phyloP scores from a whole-genome alignment of 1,140 invertebrate species.

The Limonius californicus region DNA sequence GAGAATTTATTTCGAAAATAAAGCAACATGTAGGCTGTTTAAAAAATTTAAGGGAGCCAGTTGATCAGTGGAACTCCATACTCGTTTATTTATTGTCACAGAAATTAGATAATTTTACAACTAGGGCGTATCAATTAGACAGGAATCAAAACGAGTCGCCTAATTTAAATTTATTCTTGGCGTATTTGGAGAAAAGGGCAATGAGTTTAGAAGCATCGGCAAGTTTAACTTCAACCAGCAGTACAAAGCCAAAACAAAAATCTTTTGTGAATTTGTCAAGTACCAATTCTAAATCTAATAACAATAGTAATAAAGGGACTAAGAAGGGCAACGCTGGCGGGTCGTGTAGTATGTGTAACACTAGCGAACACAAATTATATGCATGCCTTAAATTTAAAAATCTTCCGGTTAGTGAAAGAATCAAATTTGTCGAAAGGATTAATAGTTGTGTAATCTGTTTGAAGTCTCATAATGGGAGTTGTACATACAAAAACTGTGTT shows the following conservation, averaged over 20 bases:
- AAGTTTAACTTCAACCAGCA: neutral
- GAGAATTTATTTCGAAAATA: neutral
- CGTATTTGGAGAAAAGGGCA: neutral
- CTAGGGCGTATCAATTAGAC: neutral
- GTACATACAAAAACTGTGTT: neutral
- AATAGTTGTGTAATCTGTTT: too few relatives aligned
- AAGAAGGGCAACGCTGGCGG: too few relatives aligned
- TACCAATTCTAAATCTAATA: neutral
- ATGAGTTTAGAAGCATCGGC: neutral
- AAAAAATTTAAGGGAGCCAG: neutral
- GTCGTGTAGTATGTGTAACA: too few relatives aligned
- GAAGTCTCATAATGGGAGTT: too few relatives aligned
- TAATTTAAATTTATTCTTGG: neutral
- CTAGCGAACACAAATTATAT: too few relatives aligned
- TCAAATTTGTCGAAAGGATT: too few relatives aligned
- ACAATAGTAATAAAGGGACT: too few relatives aligned
- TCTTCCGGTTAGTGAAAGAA: too few relatives aligned
- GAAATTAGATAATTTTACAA: slow-evolving; percentile 1
- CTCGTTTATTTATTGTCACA: neutral
- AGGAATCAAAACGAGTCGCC: neutral
- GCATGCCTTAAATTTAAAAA: too few relatives aligned
- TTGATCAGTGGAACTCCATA: neutral
- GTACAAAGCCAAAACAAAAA: neutral
- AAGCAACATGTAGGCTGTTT: neutral
- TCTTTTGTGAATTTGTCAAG: neutral